A percentile compares a stretch with the other conserved stretches of the same genome.
phyloP scores from a whole-genome alignment of 2,888 invertebrate genomes.

The Chromoteleia sp. region DNA sequence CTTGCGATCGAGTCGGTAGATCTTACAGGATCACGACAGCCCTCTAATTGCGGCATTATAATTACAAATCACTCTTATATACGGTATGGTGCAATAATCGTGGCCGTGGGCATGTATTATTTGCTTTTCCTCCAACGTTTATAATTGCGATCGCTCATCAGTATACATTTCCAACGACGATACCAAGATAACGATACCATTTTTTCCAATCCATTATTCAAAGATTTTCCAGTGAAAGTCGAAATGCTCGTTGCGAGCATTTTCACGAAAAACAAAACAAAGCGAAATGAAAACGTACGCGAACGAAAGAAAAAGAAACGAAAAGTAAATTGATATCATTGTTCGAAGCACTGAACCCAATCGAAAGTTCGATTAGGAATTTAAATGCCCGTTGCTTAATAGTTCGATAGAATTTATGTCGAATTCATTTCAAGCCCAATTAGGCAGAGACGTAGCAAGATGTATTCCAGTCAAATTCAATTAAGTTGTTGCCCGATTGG shows the following conservation, averaged over 20 bases:
- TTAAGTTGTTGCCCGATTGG: constrained; percentile 60
- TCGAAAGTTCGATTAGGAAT: constrained; percentile 61
- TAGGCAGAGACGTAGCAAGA: constrained; percentile 49
- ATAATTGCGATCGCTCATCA: constrained; percentile 66
- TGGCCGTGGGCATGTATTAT: constrained; percentile 67
- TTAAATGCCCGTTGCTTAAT: constrained; percentile 65
- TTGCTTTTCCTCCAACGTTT: constrained; percentile 62
- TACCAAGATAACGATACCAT: constrained; percentile 23
- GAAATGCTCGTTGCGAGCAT: too few species aligned
- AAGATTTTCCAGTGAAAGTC: constrained; percentile 37
- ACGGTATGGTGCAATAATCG: constrained; percentile 69
- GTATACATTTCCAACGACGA: constrained; percentile 57
- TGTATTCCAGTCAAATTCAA: constrained; percentile 64
- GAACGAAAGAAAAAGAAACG: constrained; percentile 3
- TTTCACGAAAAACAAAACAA: neutral
- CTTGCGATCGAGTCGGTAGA: constrained; percentile 77
- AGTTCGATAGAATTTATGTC: constrained; percentile 55
- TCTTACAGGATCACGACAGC: constrained; percentile 80
- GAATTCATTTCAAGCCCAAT: constrained; percentile 64
- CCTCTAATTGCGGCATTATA: constrained; percentile 83
- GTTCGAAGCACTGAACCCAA: constrained; percentile 36
- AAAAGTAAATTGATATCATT: constrained; percentile 34
- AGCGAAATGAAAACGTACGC: too few species aligned
- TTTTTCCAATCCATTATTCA: constrained; percentile 57
- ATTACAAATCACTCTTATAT: constrained; percentile 81